phyloP scores from a whole-genome alignment of 2,797 vertebrate species.

The Gallinago nigripennis region DNA sequence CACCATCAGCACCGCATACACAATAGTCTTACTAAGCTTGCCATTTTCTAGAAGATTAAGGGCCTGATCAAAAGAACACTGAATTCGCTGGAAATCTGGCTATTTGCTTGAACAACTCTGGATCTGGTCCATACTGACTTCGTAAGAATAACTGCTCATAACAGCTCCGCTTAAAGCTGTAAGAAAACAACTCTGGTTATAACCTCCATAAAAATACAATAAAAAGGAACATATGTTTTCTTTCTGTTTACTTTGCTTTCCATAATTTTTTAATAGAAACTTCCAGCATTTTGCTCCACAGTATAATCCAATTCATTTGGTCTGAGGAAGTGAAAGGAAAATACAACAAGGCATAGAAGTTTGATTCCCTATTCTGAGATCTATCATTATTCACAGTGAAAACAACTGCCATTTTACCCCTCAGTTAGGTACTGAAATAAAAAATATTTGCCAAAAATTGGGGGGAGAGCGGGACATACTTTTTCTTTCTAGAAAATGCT shows the following conservation, averaged over 20 bases:
- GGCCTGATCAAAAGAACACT: constrained; percentile 15
- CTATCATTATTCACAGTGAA: neutral
- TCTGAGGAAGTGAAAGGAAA: neutral
- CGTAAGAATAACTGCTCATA: neutral
- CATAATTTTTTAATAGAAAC: neutral
- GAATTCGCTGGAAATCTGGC: neutral
- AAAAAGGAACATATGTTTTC: neutral
- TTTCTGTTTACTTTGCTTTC: constrained; percentile 4
- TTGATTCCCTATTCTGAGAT: neutral
- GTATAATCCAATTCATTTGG: neutral
- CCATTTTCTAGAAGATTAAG: constrained; percentile 20
- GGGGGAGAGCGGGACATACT: neutral
- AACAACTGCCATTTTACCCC: neutral
- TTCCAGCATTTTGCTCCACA: neutral
- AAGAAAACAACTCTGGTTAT: constrained; percentile 18
- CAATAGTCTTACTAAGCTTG: neutral
- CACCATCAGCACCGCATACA: neutral
- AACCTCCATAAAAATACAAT: constrained; percentile 20
- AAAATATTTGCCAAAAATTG: neutral
- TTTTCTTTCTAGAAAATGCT: neutral
- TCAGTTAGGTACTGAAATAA: neutral
- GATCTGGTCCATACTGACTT: neutral
- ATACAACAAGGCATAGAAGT: neutral
- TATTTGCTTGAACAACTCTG: constrained; percentile 32
- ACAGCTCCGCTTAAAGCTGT: constrained; percentile 7